Evolutionary conservation across 2,797 vertebrate species (phyloP), one percentile per base, ranked within the genome.

Genomic region (Gouania willdenowi): DNA sequence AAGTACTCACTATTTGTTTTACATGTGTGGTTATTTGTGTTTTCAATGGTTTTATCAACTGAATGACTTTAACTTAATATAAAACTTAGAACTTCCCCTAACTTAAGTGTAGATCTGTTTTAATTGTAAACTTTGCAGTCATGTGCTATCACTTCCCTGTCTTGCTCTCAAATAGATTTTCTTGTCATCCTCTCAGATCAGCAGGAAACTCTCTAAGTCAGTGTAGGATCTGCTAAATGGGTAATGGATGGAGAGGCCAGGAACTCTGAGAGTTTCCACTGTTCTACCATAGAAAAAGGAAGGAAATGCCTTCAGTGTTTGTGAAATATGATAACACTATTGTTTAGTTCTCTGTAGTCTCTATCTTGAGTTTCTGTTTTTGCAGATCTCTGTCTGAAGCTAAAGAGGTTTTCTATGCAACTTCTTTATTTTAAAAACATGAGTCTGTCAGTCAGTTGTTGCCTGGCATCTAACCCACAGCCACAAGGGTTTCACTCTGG

Each of bases 91-190:
- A 15, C 7, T 8, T 1, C 18, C 2, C 8, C 23, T 19, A 25
- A 8, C 3, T 0, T 2, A 5, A 28, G n/a, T n/a, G n/a, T n/a
- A n/a, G n/a, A n/a, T 5, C 13, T 5, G 3, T 35, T 35, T 43
- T 30, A 12, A 8, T 31, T 34, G 21, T 3, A 43, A 3, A 2
- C 39, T 13, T 17, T 15, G 4, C 4, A 30, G 3, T 8, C 23
- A n/a, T 32, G 4, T 3, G 4, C 3, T 14, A 13, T 14, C 13
- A 2, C 13, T 14, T 14, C 51, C 39, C 48, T 15, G 54, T 49
- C 34, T 47, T 34, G 43, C 63, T 56, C 46, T 43, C 56, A 41
- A 51, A 32, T 41, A 59, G 58, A 62, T 75, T 52, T 64, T 61
- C 33, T 11, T 4, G 39, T 26, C 47, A 30, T 27, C 41, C 26